These are phyloP conservation scores for Cryptophagus acutangulus DNA, from an alignment of 2,888 invertebrate genomes.

Conservation along the genomic window DNA sequence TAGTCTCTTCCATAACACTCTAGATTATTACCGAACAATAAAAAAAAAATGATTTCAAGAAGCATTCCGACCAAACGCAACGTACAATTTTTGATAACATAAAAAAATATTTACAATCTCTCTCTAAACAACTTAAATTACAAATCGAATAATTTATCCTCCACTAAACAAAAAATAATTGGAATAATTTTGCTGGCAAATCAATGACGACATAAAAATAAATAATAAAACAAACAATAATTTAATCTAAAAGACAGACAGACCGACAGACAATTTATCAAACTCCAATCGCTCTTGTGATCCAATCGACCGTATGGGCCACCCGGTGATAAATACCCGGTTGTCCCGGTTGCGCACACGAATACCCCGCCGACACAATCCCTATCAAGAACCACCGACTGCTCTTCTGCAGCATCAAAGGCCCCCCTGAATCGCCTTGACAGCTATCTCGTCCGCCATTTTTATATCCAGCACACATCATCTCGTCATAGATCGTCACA, in stretches of 20 bases:
- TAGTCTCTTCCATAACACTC: too few species aligned
- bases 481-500: conserved; percentile 89
- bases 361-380: conserved; percentile 88
- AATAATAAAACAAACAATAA: not conserved
- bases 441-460: conserved; percentile 77
- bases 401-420: conserved; percentile 80
- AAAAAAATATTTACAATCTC: too few species aligned
- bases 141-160: too few species aligned
- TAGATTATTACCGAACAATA: too few species aligned
- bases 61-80: too few species aligned
- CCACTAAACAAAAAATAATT: too few species aligned
- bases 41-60: too few species aligned
- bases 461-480: conserved; percentile 91
- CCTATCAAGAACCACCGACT: conserved; percentile 84
- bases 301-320: conserved; percentile 92
- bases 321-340: conserved; percentile 90
- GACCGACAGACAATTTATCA: too few species aligned
- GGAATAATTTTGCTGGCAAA: too few species aligned
- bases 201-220: too few species aligned
- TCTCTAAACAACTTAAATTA: too few species aligned
- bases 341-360: conserved; percentile 88
- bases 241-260: not conserved
- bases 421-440: conserved; percentile 84
- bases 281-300: conserved; percentile 62
- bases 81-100: too few species aligned